These are phyloP conservation scores for Alaudala cheleensis DNA, from an alignment of 2,113 vertebrate genomes.

Conservation along the genomic window DNA sequence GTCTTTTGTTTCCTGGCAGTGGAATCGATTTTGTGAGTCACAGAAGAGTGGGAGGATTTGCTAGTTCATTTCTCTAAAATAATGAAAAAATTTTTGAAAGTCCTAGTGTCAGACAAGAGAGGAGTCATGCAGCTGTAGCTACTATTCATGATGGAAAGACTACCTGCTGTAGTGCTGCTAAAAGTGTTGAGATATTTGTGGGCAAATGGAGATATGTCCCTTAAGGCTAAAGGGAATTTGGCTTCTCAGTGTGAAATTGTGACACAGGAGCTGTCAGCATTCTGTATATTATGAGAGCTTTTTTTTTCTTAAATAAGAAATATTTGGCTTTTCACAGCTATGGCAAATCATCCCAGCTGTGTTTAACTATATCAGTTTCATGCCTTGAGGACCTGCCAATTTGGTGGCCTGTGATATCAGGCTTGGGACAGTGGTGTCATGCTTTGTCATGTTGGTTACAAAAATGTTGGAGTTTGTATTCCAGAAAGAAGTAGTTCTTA, in stretches of 20 bases:
- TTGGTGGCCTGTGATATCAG: background rate
- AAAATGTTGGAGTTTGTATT: background rate
- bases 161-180: background rate
- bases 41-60: fast-evolving
- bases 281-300: background rate
- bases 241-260: background rate
- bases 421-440: background rate
- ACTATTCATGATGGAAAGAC: background rate
- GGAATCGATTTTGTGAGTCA: background rate
- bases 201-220: background rate
- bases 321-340: background rate
- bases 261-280: background rate
- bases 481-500: background rate
- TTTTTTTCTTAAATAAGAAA: background rate
- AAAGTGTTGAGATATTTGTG: background rate
- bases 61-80: background rate
- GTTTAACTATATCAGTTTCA: background rate
- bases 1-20: background rate
- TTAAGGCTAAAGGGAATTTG: background rate
- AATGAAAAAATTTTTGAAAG: background rate
- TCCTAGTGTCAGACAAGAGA: background rate
- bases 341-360: background rate
- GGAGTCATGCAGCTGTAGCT: background rate
- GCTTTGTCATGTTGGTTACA: background rate
- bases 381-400: background rate